These are phyloP conservation scores for Alviniconcha strummeri DNA, from an alignment of 2,888 invertebrate genomes.

Conservation along the genomic window DNA sequence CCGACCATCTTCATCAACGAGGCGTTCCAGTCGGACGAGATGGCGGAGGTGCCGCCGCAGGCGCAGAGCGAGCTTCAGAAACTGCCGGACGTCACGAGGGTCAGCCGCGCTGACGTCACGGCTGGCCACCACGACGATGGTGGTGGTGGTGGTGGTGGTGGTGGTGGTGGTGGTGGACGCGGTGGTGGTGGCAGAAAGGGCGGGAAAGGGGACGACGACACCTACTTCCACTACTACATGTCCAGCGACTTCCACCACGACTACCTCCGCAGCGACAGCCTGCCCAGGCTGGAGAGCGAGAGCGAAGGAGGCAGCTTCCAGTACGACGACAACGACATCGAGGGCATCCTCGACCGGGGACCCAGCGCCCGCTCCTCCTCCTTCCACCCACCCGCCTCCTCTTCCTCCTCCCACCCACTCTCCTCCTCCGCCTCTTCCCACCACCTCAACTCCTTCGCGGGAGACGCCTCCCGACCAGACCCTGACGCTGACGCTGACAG, in stretches of 20 bases:
- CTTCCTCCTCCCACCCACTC: no score
- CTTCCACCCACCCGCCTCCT: no score
- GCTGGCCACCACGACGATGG: background rate
- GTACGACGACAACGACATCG: constrained; percentile 56
- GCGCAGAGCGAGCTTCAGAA: background rate
- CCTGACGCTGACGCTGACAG: no score
- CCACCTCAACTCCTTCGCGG: no score
- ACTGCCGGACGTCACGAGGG: constrained; percentile 17
- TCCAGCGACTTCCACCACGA: constrained; percentile 54
- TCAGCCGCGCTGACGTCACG: background rate
- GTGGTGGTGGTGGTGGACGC: background rate
- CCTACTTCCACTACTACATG: constrained; percentile 47
- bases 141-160: background rate
- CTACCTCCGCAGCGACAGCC: constrained; percentile 44
- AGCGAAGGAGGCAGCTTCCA: constrained; percentile 44
- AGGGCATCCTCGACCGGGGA: constrained; percentile 44
- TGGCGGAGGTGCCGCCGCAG: background rate
- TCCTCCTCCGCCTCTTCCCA: no score
- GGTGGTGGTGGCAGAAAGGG: background rate
- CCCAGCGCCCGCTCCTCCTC: background rate
- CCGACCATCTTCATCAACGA: constrained; percentile 61
- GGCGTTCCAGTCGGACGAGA: constrained; percentile 48
- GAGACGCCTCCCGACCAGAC: no score
- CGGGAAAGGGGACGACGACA: background rate
- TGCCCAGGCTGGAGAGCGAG: constrained; percentile 46